Evolutionary conservation across 2,888 invertebrate species (phyloP).

Genomic region (Apodemia zela): DNA sequence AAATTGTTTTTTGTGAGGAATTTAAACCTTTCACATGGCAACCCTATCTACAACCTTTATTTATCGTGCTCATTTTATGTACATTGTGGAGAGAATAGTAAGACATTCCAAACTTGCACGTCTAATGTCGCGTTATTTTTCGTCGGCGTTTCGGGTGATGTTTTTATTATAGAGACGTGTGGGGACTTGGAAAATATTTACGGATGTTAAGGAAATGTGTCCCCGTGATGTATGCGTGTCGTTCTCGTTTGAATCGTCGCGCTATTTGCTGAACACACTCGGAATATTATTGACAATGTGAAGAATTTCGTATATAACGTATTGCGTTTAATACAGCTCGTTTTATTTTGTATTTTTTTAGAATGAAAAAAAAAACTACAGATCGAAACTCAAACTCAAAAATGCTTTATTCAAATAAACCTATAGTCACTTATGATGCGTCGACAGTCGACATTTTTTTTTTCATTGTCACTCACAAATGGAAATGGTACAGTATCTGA

Average conservation of each 20-base stretch:
- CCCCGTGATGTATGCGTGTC: slow-evolving; percentile 49
- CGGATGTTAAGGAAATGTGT: slow-evolving; percentile 54
- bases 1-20: not conserved
- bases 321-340: not conserved
- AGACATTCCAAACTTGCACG: slow-evolving; percentile 63
- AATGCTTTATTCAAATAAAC: too few species aligned
- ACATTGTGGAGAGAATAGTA: slow-evolving; percentile 31
- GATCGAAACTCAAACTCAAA: too few species aligned
- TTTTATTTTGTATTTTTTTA: too few species aligned
- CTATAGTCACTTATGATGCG: too few species aligned
- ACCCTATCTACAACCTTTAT: slow-evolving; percentile 35
- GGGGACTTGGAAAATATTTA: slow-evolving; percentile 60
- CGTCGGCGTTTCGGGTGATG: slow-evolving; percentile 53
- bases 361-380: too few species aligned
- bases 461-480: too few species aligned
- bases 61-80: slow-evolving; percentile 38
- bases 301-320: slow-evolving; percentile 21
- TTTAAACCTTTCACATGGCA: not conserved
- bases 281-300: slow-evolving; percentile 40
- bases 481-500: too few species aligned
- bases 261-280: slow-evolving; percentile 43
- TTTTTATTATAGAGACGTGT: slow-evolving; percentile 75
- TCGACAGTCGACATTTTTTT: too few species aligned
- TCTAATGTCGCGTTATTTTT: slow-evolving; percentile 62
- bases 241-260: slow-evolving; percentile 51